These are phyloP conservation scores for Salminus brasiliensis DNA, from an alignment of 2,113 vertebrate genomes.

Conservation along the genomic window DNA sequence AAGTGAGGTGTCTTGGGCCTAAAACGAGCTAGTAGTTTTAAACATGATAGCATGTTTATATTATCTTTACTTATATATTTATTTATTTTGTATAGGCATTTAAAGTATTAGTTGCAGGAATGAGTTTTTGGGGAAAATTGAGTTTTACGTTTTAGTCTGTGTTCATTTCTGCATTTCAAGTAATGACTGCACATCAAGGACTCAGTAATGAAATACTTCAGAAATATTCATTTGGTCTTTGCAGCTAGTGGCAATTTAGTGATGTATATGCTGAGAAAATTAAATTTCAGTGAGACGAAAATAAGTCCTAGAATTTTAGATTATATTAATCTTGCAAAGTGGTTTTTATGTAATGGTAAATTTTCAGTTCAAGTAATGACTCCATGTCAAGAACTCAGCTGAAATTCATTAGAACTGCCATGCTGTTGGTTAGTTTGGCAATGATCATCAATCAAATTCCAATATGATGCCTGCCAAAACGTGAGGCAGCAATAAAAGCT, in stretches of 20 bases:
- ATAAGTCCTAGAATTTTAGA: constrained; percentile 8
- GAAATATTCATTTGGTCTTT: neutral
- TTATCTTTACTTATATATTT: neutral
- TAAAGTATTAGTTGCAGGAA: neutral
- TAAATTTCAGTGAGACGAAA: constrained; percentile 7
- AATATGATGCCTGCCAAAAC: neutral
- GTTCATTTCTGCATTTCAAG: neutral
- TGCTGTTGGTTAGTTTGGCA: constrained; percentile 22
- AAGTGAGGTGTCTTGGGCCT: neutral
- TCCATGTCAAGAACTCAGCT: neutral
- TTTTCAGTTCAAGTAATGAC: constrained; percentile 29
- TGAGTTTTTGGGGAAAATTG: neutral
- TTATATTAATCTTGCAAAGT: constrained; percentile 32
- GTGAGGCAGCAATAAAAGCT: neutral
- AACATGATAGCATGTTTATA: neutral
- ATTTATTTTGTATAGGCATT: neutral
- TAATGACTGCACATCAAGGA: neutral
- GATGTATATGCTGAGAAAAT: constrained; percentile 26
- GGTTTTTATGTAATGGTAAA: constrained; percentile 25
- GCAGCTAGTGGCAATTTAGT: constrained; percentile 13
- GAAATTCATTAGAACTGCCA: constrained; percentile 3
- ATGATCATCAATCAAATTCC: constrained; percentile 28
- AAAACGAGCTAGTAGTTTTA: neutral
- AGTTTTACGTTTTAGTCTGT: neutral
- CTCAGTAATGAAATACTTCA: neutral